phyloP scores from a whole-genome alignment of 2,113 vertebrate genomes.

The Corythornis madagascariensis region DNA sequence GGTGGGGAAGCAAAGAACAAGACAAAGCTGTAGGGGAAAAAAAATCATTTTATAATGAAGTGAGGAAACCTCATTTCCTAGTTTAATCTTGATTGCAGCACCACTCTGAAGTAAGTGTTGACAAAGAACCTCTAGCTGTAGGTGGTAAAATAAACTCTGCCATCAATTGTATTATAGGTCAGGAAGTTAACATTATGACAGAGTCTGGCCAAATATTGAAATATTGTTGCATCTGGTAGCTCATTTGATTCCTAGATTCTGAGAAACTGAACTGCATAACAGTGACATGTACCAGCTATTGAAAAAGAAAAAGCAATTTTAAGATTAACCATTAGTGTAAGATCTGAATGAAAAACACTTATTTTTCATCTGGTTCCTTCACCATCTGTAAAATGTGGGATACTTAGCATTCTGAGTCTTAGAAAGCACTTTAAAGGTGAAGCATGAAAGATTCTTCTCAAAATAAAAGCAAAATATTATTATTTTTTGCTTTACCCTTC shows the following conservation, averaged over 20 bases:
- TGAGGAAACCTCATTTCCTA: neutral
- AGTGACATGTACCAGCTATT: neutral
- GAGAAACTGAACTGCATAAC: neutral
- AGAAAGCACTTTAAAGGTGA: neutral
- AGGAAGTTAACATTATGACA: neutral
- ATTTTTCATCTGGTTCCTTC: constrained; percentile 22
- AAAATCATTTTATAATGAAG: neutral
- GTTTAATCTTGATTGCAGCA: neutral
- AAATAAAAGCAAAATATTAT: neutral
- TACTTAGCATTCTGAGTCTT: neutral
- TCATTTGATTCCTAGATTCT: neutral
- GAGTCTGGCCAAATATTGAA: neutral
- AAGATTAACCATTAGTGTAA: neutral
- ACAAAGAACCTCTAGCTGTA: neutral
- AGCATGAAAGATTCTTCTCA: neutral
- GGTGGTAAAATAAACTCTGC: neutral
- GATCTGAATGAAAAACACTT: neutral
- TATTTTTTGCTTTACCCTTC: neutral
- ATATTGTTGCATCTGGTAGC: neutral
- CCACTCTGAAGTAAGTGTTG: neutral
- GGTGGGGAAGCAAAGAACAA: neutral
- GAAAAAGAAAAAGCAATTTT: neutral
- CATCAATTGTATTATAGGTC: neutral
- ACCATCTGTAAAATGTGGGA: neutral
- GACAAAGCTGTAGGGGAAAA: neutral